Evolutionary conservation across 2,797 vertebrate genomes (phyloP).

Genomic region (Halcyon leucocephala): DNA sequence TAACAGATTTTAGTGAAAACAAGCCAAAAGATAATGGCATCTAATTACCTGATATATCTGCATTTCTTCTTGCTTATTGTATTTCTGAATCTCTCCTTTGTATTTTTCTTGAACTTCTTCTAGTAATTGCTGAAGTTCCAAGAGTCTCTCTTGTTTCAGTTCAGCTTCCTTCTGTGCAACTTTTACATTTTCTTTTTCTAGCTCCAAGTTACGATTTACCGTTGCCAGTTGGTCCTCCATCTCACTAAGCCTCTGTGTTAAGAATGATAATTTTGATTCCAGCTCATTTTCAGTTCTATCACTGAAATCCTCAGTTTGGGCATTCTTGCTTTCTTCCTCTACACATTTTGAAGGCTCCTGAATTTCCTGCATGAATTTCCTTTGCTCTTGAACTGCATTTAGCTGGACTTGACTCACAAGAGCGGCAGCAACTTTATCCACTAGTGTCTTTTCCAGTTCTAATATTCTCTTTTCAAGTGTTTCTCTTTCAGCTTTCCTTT

Average conservation of each 20-base stretch:
- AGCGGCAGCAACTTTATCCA: slow-evolving; percentile 85
- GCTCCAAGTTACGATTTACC: slow-evolving; percentile 83
- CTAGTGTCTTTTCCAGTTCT: slow-evolving; percentile 84
- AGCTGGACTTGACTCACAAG: slow-evolving; percentile 87
- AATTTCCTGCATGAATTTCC: slow-evolving; percentile 8
- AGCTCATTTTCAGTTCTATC: slow-evolving; percentile 14
- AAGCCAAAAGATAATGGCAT: background rate
- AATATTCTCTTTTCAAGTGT: slow-evolving; percentile 78
- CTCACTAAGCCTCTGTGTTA: slow-evolving; percentile 84
- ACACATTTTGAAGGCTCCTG: background rate
- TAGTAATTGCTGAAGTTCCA: slow-evolving; percentile 83
- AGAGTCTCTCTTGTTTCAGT: slow-evolving; percentile 86
- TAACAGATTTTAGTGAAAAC: background rate
- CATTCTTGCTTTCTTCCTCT: slow-evolving; percentile 25
- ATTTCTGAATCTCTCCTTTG: slow-evolving; percentile 11
- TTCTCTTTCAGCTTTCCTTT: slow-evolving; percentile 76
- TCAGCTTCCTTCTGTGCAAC: slow-evolving; percentile 84
- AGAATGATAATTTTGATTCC: slow-evolving; percentile 70
- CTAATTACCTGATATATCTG: slow-evolving; percentile 30
- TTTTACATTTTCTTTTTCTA: slow-evolving; percentile 86
- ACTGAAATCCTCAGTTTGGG: background rate
- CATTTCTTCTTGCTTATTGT: background rate
- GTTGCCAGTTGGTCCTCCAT: slow-evolving; percentile 82
- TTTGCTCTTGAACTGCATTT: slow-evolving; percentile 83
- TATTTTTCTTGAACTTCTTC: slow-evolving; percentile 73